Base-by-base conservation (phyloP, 1,140 invertebrate genomes). In the Euglossa dilemma region DNA sequence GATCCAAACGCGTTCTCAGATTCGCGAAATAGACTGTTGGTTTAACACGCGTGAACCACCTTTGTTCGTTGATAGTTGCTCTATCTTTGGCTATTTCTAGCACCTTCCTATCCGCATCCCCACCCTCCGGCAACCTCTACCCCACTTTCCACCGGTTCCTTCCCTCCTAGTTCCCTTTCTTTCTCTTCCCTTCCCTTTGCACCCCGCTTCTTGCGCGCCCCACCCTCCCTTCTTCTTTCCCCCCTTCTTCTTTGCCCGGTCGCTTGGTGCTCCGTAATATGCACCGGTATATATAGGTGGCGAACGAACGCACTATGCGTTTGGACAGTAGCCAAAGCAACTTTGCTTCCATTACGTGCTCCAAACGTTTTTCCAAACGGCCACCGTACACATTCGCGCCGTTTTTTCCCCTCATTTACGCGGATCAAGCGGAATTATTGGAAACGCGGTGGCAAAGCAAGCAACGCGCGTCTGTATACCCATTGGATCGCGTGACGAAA, bases 1-100 rank as follows among this genome's bases (percentile, higher is more conserved):
- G 74, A 83, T 67, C 74, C 74, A 5, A 74, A 61, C 67, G 4
- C 36, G 61, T 12, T 66, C 28, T n/a, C 57, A 56, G 50, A 71
- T 54, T 63, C 25, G 64, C 57, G 69, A 78, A 85, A 83, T 83
- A 87, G 79, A 71, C 47, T 72, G 47, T 77, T 67, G 59, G 63
- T 73, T 80, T 76, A 85, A 61, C 76, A 86, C 76, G 81, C 80
- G 72, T 28, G 36, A 36, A 43, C 18, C 23, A 20, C 11, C n/a
- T 75, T 23, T 20, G 16, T n/a, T 25, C 18, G 11, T 28, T 23
- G n/a, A 8, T 20, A 36, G 23, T 69, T 43, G 59, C 73, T 74
- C 80, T 67, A 67, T 67, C 52, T 66, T 81, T 47, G 16, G 87
- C 88, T 91, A 91, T 91, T 90, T 91, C 75, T 91, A 89, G 85